Evolutionary conservation across 2,797 vertebrate genomes (phyloP), one percentile per base, ranked within the genome.

Genomic region (Naso thynnoides): DNA sequence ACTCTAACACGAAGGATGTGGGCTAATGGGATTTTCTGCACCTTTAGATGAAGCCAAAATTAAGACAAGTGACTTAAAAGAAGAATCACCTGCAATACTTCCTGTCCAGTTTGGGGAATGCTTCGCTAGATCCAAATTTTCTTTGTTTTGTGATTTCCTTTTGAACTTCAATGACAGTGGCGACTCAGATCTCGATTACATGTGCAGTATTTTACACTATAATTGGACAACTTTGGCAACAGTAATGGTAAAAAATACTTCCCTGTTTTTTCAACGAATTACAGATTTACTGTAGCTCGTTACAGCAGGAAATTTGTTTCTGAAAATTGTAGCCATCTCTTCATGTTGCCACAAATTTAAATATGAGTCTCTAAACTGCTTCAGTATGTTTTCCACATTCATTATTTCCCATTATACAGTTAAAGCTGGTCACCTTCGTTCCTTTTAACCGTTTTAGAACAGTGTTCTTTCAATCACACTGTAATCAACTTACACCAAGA

Each of bases 401-500:
- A 66, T 53, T 70, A 50, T 0, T 7, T 26, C 16, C 19, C 8
- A 44, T 55, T 27, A 42, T 27, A 8, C 52, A 8, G 26, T 57
- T 31, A 19, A 9, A 31, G 47, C n/a, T 31, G 36, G 4, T 42
- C 26, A 36, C 11, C 50, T 41, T 1, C 0, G 2, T 23, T 33
- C 13, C 36, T 63, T 24, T 48, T 2, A 8, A 19, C 19, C 16
- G 18, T 4, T 41, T 33, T 36, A 36, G 9, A 36, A 36, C 2
- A 36, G 33, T 36, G 33, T 7, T 3, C 21, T 44, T 26, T 3
- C 41, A 70, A 65, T 56, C 24, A 27, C 31, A 21, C 27, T 54
- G 18, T 29, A 23, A 70, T 78, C 19, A 74, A 93, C 95, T 93
- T 93, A 95, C 95, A 72, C 95, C 95, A 71, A 95, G 90, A 49